phyloP scores from a whole-genome alignment of 2,113 vertebrate genomes.

The Apaloderma vittatum region DNA sequence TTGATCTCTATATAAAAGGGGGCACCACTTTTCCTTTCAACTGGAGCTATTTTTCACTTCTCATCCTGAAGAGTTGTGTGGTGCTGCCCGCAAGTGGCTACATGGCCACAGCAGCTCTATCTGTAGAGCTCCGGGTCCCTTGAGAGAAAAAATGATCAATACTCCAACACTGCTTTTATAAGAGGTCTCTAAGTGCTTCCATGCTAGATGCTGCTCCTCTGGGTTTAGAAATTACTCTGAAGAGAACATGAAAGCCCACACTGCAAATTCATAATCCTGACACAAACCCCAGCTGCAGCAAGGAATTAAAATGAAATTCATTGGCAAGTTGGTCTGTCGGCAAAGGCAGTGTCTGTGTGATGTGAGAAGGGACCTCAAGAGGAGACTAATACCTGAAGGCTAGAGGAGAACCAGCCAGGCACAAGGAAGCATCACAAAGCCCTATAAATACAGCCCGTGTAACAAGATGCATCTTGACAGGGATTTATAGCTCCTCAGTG shows the following conservation, averaged over 20 bases:
- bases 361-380: background rate
- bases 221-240: conserved; percentile 50
- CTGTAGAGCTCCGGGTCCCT: background rate
- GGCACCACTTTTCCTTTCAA: conserved; percentile 59
- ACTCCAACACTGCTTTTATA: conserved; percentile 8
- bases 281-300: conserved; percentile 30
- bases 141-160: conserved; percentile 54
- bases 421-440: background rate
- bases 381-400: background rate
- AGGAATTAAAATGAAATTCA: conserved; percentile 43
- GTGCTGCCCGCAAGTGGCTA: conserved; percentile 71
- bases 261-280: conserved; percentile 54
- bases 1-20: conserved; percentile 62
- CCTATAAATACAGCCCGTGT: background rate
- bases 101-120: conserved; percentile 23
- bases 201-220: conserved; percentile 25
- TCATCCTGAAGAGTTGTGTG: conserved; percentile 60
- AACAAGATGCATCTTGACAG: background rate
- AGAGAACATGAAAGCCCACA: conserved; percentile 25
- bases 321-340: background rate
- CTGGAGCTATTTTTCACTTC: conserved; percentile 58
- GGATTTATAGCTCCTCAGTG: background rate
- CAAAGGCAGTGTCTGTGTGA: background rate
- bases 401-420: background rate
- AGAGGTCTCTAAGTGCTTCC: conserved; percentile 59